Evolutionary conservation across 2,888 invertebrate species (phyloP).

Genomic region (Polietes domitor): DNA sequence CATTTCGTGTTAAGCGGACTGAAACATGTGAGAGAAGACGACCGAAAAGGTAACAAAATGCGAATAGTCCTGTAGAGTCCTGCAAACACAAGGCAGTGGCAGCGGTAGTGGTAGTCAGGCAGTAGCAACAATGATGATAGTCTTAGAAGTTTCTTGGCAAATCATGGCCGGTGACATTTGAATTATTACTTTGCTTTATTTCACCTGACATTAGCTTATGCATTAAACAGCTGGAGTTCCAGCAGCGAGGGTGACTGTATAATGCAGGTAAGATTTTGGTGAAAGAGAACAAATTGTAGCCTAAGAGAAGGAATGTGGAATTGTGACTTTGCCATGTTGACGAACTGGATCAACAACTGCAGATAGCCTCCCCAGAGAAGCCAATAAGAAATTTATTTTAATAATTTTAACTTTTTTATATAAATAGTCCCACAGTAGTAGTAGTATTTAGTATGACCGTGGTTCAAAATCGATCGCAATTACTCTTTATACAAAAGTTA

Average conservation of each 20-base stretch:
- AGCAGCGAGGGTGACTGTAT: neutral
- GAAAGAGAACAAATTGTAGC: too few species aligned
- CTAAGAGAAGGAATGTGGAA: too few species aligned
- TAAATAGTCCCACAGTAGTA: too few species aligned
- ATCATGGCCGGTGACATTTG: constrained; percentile 54
- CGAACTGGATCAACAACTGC: too few species aligned
- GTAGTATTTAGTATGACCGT: too few species aligned
- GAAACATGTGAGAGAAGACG: neutral
- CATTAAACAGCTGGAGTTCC: constrained; percentile 19
- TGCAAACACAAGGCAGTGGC: neutral
- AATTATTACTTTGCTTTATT: constrained; percentile 40
- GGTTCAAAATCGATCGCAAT: too few species aligned
- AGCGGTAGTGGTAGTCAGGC: neutral
- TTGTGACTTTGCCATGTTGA: too few species aligned
- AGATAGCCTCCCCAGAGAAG: too few species aligned
- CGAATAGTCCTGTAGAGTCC: neutral
- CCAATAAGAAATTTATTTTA: too few species aligned
- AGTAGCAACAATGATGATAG: neutral
- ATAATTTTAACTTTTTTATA: too few species aligned
- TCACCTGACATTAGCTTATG: constrained; percentile 53
- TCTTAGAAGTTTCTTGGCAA: constrained; percentile 39
- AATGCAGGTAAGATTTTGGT: neutral
- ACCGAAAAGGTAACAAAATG: neutral
- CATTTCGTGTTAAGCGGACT: constrained; percentile 38
- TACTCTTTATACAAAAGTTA: too few species aligned